These are phyloP conservation scores for Istiophorus platypterus DNA, from an alignment of 2,113 vertebrate species.

Conservation along the genomic window DNA sequence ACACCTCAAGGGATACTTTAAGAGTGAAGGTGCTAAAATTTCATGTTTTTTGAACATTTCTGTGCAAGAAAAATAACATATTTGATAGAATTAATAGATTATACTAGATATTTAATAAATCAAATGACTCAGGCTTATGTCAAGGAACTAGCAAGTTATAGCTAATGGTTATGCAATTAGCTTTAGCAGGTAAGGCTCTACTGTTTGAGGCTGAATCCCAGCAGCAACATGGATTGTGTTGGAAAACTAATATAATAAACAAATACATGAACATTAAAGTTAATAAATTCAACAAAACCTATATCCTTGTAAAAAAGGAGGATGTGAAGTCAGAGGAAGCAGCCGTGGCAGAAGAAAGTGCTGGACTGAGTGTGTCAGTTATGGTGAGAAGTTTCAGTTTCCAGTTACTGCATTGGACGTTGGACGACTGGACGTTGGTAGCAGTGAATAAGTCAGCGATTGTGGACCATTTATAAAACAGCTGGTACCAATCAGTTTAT, in stretches of 20 bases:
- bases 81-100: neutral
- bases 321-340: neutral
- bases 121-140: neutral
- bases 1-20: neutral
- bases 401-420: neutral
- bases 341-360: neutral
- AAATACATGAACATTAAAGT: too few species aligned
- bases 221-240: too few species aligned
- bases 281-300: too few species aligned
- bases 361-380: too few species aligned
- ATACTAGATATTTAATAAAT: neutral
- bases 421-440: neutral
- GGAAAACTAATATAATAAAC: too few species aligned
- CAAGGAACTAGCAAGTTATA: too few species aligned
- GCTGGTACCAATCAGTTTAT: neutral
- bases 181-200: too few species aligned
- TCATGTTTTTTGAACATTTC: neutral
- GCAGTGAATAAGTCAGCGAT: conserved; percentile 2
- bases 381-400: neutral
- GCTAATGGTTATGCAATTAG: neutral
- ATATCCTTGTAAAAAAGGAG: neutral
- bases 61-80: too few species aligned
- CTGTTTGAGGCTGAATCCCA: too few species aligned
- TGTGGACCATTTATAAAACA: neutral
- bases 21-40: neutral